Evolutionary conservation across 2,888 invertebrate species (phyloP).

Genomic region (Protonemura montana): DNA sequence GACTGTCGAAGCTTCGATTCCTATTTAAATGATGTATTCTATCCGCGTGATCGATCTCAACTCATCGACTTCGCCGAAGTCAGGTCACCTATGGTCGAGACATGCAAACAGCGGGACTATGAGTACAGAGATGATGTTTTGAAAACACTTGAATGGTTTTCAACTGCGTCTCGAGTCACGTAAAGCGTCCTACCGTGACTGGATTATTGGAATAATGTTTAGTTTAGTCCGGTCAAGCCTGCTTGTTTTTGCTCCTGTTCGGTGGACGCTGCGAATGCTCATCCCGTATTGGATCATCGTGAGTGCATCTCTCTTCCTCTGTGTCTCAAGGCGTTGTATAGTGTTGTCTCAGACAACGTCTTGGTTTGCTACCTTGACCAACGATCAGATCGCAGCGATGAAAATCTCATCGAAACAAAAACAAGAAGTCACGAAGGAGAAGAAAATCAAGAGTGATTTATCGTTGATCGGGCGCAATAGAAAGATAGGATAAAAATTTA

Average conservation of each 20-base stretch:
- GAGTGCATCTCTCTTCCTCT: background rate
- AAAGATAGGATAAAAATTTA: background rate
- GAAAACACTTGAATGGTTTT: background rate
- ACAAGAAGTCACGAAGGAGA: background rate
- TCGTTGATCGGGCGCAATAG: background rate
- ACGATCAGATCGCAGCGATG: background rate
- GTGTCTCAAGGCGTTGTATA: background rate
- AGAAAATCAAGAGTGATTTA: conserved; percentile 12
- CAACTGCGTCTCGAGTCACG: background rate
- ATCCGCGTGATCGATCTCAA: background rate
- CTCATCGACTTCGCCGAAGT: background rate
- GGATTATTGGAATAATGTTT: background rate
- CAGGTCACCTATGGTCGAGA: background rate
- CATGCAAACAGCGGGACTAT: background rate
- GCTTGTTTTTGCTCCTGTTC: background rate
- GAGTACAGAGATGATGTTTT: background rate
- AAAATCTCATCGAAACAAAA: background rate
- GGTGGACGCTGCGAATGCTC: background rate
- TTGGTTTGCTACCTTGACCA: background rate
- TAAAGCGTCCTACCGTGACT: background rate
- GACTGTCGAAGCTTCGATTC: background rate
- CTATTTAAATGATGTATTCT: background rate
- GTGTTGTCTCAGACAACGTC: background rate
- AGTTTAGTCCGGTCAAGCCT: background rate
- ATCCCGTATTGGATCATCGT: background rate